A percentile compares a stretch with the other conserved stretches of the same genome.
These are phyloP conservation scores for Gallinago solitaria DNA, from an alignment of 2,797 vertebrate genomes.

Conservation along the genomic window DNA sequence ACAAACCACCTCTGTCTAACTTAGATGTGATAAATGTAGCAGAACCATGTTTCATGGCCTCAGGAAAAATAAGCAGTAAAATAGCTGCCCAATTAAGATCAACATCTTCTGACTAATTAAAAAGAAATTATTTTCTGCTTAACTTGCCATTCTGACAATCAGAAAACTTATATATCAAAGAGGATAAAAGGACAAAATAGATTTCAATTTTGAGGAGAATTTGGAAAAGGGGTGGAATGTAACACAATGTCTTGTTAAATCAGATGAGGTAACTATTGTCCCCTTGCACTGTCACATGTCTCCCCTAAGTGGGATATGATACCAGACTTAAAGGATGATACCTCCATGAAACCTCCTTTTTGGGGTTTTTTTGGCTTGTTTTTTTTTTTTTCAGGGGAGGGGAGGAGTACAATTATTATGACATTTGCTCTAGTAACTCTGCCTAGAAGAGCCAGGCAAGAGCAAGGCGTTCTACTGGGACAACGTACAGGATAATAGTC, in stretches of 20 bases:
- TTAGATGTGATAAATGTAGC: not conserved
- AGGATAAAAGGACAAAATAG: not conserved
- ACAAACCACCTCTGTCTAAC: constrained; percentile 1
- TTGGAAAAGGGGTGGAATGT: not conserved
- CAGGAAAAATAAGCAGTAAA: constrained; percentile 35
- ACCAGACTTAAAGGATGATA: not conserved
- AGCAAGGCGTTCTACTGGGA: not conserved
- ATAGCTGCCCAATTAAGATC: constrained; percentile 44
- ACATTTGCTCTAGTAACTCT: not conserved
- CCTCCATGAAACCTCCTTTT: not conserved
- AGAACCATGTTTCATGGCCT: not conserved
- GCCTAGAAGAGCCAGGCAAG: not conserved
- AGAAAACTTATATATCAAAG: not conserved
- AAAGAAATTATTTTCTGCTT: constrained; percentile 49
- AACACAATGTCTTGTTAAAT: not conserved
- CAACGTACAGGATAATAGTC: not conserved
- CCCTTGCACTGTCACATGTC: not conserved
- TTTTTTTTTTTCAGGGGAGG: too few species aligned
- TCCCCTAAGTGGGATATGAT: not conserved
- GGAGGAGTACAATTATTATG: not conserved
- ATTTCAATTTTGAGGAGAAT: not conserved
- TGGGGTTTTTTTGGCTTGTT: too few species aligned
- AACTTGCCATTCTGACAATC: constrained; percentile 1
- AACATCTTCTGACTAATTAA: constrained; percentile 28
- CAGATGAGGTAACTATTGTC: not conserved